Evolutionary conservation across 1,140 invertebrate genomes (phyloP).

Genomic region (Goniozus legneri): DNA sequence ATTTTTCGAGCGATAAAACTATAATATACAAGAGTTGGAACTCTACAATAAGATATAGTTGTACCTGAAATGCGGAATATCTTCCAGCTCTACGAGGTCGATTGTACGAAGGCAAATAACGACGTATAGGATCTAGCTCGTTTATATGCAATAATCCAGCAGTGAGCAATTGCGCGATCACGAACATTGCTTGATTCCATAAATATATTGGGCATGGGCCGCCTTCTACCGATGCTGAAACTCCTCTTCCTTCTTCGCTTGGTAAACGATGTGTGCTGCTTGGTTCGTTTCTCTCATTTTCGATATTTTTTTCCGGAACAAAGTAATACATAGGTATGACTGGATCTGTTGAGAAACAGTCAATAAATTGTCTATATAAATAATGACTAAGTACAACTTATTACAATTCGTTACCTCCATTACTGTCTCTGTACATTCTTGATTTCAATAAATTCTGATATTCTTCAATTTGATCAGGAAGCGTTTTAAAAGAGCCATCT

Average conservation of each 20-base stretch:
- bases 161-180: conserved; percentile 88
- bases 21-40: background rate
- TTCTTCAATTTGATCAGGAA: conserved; percentile 88
- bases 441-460: conserved; percentile 83
- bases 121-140: conserved; percentile 91
- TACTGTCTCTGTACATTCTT: conserved; percentile 71
- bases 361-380: background rate
- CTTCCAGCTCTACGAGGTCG: conserved; percentile 83
- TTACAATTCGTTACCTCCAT: conserved; percentile 63
- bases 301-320: conserved; percentile 77
- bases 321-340: conserved; percentile 87
- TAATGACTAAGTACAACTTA: background rate
- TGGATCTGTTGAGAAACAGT: conserved; percentile 61
- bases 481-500: conserved; percentile 85
- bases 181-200: conserved; percentile 93
- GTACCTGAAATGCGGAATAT: conserved; percentile 96
- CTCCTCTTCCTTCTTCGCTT: conserved; percentile 54
- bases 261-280: conserved; percentile 65
- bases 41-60: conserved; percentile 13
- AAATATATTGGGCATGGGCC: conserved; percentile 65
- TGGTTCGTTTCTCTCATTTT: conserved; percentile 70
- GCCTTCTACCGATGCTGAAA: conserved; percentile 29
- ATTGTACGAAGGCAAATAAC: conserved; percentile 95
- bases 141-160: conserved; percentile 88
- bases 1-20: conserved; percentile 6